Evolutionary conservation across 2,888 invertebrate genomes (phyloP).

Genomic region (Strigamia crassipes): DNA sequence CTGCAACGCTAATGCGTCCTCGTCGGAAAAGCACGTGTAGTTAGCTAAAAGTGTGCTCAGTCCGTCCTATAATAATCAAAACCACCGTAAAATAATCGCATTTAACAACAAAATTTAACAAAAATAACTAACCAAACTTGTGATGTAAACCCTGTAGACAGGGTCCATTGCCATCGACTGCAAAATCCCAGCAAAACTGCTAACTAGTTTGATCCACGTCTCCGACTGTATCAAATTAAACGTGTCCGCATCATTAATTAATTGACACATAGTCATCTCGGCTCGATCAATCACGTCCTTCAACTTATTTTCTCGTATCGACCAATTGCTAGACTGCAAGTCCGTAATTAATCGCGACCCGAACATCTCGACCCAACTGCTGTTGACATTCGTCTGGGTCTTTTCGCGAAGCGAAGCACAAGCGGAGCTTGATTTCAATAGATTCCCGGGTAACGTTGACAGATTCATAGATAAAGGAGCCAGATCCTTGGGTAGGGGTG

Average conservation of each 20-base stretch:
- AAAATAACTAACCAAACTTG: conserved; percentile 58
- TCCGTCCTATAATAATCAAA: background rate
- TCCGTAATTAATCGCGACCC: conserved; percentile 59
- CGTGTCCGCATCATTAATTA: background rate
- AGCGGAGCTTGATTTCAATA: background rate
- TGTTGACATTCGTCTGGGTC: background rate
- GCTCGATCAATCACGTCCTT: conserved; percentile 57
- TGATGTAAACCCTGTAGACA: conserved; percentile 61
- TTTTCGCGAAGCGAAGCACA: background rate
- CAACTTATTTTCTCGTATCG: conserved; percentile 56
- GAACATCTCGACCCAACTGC: conserved; percentile 54
- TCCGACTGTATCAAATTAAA: background rate
- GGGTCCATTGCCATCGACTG: conserved; percentile 60
- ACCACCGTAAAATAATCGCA: background rate
- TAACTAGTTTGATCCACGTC: conserved; percentile 53
- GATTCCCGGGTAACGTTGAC: background rate
- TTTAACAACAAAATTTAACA: background rate
- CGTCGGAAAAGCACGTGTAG: background rate
- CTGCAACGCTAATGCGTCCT: background rate
- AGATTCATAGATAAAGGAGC: background rate
- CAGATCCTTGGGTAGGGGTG: background rate
- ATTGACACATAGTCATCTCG: background rate
- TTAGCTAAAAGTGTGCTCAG: background rate
- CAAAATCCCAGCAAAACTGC: conserved; percentile 58
- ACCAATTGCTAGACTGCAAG: conserved; percentile 60